Evolutionary conservation across 2,797 vertebrate genomes (phyloP).

Genomic region (Denticeps clupeoides): DNA sequence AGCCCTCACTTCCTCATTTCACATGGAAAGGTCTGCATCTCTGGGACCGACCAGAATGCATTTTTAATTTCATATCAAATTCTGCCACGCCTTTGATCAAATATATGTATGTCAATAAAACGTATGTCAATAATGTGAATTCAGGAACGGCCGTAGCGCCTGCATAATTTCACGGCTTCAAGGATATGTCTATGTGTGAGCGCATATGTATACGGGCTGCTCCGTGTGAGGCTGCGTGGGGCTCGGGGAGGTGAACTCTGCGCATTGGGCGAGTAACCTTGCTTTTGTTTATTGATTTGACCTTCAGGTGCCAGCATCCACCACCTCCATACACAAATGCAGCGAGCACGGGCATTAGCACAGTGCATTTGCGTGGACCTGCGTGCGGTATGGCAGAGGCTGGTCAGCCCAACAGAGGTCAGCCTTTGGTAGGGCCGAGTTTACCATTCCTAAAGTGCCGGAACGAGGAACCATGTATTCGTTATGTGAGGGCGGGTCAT

Average conservation of each 20-base stretch:
- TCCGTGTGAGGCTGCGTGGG: background rate
- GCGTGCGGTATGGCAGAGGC: background rate
- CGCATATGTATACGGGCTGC: background rate
- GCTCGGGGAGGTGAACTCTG: slow-evolving; percentile 20
- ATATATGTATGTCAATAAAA: slow-evolving; percentile 1
- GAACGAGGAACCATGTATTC: no score
- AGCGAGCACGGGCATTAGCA: background rate
- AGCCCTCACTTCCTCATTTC: no score
- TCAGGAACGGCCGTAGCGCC: slow-evolving; percentile 3
- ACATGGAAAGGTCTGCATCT: no score
- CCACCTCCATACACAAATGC: slow-evolving; percentile 2
- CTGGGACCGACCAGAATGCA: no score
- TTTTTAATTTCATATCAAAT: no score
- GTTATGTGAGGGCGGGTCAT: no score
- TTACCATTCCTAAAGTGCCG: no score
- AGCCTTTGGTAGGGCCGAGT: slow-evolving; percentile 22
- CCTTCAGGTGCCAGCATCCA: slow-evolving; percentile 45
- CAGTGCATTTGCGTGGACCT: no score
- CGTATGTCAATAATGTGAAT: slow-evolving; percentile 10
- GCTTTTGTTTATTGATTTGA: slow-evolving; percentile 56
- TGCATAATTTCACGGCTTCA: background rate
- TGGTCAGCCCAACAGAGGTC: slow-evolving; percentile 17
- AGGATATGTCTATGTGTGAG: background rate
- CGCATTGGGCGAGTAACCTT: slow-evolving; percentile 38
- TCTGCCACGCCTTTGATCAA: background rate